Evolutionary conservation across 2,113 vertebrate genomes (phyloP).

Genomic region (Rafetus swinhoei): DNA sequence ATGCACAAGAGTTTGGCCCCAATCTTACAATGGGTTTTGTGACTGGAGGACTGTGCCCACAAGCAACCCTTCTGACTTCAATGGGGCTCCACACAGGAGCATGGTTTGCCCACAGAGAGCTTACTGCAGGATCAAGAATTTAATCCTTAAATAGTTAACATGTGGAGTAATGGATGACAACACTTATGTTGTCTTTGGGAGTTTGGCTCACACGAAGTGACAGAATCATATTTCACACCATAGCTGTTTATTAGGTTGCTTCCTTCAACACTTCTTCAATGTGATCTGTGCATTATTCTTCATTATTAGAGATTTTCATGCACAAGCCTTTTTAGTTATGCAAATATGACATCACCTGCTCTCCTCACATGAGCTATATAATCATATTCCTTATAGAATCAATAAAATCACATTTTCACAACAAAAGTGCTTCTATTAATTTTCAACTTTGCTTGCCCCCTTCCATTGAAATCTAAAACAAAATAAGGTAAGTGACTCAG

Average conservation of each 20-base stretch:
- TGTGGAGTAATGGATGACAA: background rate
- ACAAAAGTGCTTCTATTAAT: background rate
- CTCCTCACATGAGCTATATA: background rate
- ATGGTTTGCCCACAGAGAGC: accelerated
- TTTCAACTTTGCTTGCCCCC: background rate
- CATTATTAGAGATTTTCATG: background rate
- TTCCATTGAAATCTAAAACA: slow-evolving; percentile 27
- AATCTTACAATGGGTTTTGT: background rate
- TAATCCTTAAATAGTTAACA: background rate
- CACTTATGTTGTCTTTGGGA: background rate
- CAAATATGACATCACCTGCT: background rate
- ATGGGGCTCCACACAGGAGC: background rate
- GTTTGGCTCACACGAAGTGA: background rate
- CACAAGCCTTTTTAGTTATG: background rate
- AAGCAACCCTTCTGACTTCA: background rate
- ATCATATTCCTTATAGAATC: background rate
- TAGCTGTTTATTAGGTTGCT: background rate
- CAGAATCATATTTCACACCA: background rate
- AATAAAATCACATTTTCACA: background rate
- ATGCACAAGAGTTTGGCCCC: background rate
- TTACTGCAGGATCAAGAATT: background rate
- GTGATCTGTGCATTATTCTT: background rate
- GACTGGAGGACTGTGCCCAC: background rate
- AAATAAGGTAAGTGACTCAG: slow-evolving; percentile 42
- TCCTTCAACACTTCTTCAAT: background rate